Conservation (phyloP, 2,113 vertebrate genomes). For the Psittacara wagleri region DNA sequence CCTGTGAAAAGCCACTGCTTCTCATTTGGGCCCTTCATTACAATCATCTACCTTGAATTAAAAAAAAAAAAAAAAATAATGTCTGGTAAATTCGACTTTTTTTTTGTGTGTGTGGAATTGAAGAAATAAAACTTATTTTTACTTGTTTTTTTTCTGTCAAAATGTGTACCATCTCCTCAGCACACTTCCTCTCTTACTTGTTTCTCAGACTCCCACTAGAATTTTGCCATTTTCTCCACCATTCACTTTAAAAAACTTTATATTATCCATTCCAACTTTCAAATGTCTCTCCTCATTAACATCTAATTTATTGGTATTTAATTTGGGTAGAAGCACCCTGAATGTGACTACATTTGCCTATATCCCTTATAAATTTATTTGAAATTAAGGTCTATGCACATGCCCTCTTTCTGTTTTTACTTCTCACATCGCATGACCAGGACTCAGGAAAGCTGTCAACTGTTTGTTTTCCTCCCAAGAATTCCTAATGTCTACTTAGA, state of each 20-base stretch:
- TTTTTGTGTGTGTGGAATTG: background rate
- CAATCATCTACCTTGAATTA: background rate
- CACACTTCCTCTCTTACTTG: fast-evolving
- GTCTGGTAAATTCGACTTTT: background rate
- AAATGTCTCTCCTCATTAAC: background rate
- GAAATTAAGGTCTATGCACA: background rate
- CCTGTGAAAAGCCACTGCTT: background rate
- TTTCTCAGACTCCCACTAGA: background rate
- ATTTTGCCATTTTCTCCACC: background rate
- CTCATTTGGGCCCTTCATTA: background rate
- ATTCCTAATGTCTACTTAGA: background rate
- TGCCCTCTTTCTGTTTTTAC: background rate
- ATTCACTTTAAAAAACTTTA: background rate
- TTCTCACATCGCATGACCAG: background rate
- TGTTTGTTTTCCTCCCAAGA: background rate
- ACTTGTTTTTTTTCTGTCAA: background rate
- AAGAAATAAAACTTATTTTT: background rate
- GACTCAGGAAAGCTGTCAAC: background rate
- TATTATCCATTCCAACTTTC: background rate
- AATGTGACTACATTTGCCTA: background rate
- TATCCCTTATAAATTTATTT: background rate
- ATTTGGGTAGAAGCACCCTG: background rate
- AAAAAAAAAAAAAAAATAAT: background rate
- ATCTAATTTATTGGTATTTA: background rate
- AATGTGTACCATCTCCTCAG: background rate